Conservation (phyloP, 2,888 invertebrate genomes). For the Ethmia dodecea region DNA sequence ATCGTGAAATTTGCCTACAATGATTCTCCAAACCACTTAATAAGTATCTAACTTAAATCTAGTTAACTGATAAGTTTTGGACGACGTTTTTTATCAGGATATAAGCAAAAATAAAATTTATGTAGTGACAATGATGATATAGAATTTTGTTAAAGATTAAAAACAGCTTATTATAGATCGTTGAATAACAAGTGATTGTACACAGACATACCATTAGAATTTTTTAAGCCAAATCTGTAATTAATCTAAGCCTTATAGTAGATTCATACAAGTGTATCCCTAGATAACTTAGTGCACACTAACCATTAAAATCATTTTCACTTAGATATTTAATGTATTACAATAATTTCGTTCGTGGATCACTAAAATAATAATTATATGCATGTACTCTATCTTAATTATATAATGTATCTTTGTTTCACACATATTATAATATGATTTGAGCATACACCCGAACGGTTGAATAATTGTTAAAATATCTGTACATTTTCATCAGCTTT, state of each 20-base stretch:
- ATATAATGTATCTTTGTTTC: constrained; percentile 29
- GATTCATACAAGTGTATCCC: constrained; percentile 38
- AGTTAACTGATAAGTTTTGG: constrained; percentile 57
- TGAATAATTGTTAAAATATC: constrained; percentile 32
- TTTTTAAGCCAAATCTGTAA: constrained; percentile 42
- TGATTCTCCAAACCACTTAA: constrained; percentile 67
- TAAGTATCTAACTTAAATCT: constrained; percentile 46
- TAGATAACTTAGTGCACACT: constrained; percentile 32
- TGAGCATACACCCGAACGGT: constrained; percentile 47
- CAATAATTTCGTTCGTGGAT: constrained; percentile 65
- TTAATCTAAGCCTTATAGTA: constrained; percentile 37
- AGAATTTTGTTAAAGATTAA: constrained; percentile 6
- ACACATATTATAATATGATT: constrained; percentile 31
- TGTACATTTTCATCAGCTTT: constrained; percentile 37
- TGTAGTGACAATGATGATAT: constrained; percentile 16
- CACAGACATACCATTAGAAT: constrained; percentile 26
- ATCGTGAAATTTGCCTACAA: constrained; percentile 56
- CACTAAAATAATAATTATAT: constrained; percentile 30
- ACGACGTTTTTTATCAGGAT: constrained; percentile 46
- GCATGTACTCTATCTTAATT: constrained; percentile 34
- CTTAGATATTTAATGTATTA: constrained; percentile 67
- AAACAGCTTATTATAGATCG: constrained; percentile 17
- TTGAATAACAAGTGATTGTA: constrained; percentile 20
- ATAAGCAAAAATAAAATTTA: constrained; percentile 20
- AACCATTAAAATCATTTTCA: constrained; percentile 75